phyloP scores from a whole-genome alignment of 2,797 vertebrate genomes.

The Adelosebastes latens region DNA sequence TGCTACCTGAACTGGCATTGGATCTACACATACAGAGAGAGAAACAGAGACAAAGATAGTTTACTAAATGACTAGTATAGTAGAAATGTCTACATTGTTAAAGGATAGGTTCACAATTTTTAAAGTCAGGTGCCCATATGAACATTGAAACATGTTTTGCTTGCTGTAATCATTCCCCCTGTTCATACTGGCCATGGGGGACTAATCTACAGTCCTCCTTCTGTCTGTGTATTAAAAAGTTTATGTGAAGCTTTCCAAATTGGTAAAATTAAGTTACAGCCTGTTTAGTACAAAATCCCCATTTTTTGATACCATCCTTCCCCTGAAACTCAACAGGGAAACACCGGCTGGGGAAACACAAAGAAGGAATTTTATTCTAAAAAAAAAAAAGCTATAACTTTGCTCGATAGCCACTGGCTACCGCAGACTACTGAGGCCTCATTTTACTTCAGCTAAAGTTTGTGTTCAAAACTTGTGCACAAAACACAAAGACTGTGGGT shows the following conservation, averaged over 20 bases:
- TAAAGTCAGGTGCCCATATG: background rate
- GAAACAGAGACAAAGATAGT: background rate
- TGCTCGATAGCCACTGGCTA: background rate
- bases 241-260: background rate
- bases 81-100: background rate
- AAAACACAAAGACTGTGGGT: background rate
- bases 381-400: background rate
- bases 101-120: background rate
- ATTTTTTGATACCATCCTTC: background rate
- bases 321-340: background rate
- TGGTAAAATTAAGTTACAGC: background rate
- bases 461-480: background rate
- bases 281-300: background rate
- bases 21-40: constrained; percentile 70
- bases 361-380: background rate
- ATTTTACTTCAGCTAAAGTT: background rate
- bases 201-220: background rate
- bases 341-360: background rate
- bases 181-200: background rate
- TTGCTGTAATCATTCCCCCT: background rate
- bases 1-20: constrained; percentile 79
- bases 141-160: background rate
- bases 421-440: background rate
- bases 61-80: background rate
- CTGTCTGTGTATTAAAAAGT: background rate